A percentile compares a stretch with the other conserved stretches of the same genome.
phyloP scores from a whole-genome alignment of 2,113 vertebrate species.

The Condylura cristata region DNA sequence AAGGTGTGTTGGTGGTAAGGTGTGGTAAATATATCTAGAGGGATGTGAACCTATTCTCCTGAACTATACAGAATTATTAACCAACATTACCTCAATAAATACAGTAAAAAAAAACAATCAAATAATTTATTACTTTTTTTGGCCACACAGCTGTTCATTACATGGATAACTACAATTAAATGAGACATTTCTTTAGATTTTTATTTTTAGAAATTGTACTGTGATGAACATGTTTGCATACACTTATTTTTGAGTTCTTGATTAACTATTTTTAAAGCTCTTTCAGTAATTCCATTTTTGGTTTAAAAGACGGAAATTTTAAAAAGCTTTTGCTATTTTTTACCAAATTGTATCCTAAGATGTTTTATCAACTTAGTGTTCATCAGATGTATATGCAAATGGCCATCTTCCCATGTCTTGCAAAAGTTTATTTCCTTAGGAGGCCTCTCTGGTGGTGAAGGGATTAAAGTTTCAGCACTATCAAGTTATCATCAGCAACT shows the following conservation, averaged over 20 bases:
- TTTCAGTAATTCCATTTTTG: conserved; percentile 15
- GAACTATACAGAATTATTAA: too few relatives aligned
- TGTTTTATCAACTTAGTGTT: conserved; percentile 43
- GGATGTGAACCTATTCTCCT: too few relatives aligned
- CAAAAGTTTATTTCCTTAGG: conserved; percentile 25
- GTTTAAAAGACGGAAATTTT: conserved; percentile 25
- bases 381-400: background rate
- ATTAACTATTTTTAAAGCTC: background rate
- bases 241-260: background rate
- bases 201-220: conserved; percentile 27
- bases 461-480: too few relatives aligned
- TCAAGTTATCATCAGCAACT: too few relatives aligned
- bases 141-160: background rate
- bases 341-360: conserved; percentile 17
- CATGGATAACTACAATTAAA: conserved; percentile 3
- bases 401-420: background rate
- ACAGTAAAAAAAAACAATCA: too few relatives aligned
- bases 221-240: background rate
- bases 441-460: too few relatives aligned
- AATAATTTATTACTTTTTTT: conserved; percentile 29
- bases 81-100: too few relatives aligned
- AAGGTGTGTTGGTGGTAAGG: too few relatives aligned
- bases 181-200: background rate
- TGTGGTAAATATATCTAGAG: too few relatives aligned
- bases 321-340: conserved; percentile 22